phyloP scores from a whole-genome alignment of 30 jellyfish, hydroid and myxozoan species.

The Phacellophora camtschatica region DNA sequence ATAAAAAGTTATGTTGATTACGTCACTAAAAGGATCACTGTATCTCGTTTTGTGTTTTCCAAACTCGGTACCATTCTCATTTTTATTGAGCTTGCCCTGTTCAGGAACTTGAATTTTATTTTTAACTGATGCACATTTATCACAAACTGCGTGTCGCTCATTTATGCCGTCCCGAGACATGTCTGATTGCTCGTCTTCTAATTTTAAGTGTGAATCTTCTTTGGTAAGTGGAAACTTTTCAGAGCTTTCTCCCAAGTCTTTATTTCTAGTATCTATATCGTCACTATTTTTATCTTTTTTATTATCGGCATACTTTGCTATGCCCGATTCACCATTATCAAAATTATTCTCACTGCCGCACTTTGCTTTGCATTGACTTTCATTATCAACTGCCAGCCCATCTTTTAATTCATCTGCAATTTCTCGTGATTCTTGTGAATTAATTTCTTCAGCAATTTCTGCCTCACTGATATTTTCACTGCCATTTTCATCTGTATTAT shows the following conservation, averaged over 20 bases:
- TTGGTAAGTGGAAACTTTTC: background rate
- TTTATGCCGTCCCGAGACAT: background rate
- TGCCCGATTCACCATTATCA: background rate
- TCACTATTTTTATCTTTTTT: background rate
- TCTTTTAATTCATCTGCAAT: background rate
- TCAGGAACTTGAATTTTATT: background rate
- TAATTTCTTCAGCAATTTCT: background rate
- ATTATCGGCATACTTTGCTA: background rate
- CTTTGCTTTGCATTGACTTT: background rate
- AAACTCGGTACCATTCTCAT: background rate
- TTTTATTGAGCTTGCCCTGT: background rate
- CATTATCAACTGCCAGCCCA: too few species aligned
- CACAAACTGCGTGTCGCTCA: background rate
- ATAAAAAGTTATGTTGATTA: slow-evolving; percentile 69
- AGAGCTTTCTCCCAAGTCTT: background rate
- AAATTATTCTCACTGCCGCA: too few species aligned
- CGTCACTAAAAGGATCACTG: slow-evolving; percentile 78
- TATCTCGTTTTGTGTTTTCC: background rate
- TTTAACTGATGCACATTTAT: background rate
- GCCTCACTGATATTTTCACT: background rate
- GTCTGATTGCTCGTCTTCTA: background rate
- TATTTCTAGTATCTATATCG: background rate
- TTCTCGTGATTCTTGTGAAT: background rate
- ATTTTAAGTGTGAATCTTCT: background rate
- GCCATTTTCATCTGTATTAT: background rate